phyloP scores from a whole-genome alignment of 2,888 invertebrate species.

The Polyommatus icarus region DNA sequence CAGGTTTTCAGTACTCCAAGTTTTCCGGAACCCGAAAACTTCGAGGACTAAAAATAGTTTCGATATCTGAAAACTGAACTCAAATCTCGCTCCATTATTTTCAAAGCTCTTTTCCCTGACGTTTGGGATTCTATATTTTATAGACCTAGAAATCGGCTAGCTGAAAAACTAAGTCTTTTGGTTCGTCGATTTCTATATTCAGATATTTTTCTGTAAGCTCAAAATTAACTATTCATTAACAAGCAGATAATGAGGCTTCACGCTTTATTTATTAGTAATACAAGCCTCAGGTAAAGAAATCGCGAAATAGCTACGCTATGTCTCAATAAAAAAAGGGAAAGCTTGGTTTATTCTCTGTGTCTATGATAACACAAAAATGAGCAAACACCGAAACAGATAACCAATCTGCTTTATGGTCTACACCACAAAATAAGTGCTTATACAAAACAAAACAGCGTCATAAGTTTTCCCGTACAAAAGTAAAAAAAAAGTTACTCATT shows the following conservation, averaged over 20 bases:
- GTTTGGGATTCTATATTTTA: too few species aligned
- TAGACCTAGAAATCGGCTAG: too few species aligned
- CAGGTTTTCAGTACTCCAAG: not conserved
- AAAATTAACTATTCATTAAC: not conserved
- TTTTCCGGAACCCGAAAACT: not conserved
- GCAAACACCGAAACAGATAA: conserved; percentile 36
- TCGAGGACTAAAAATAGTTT: not conserved
- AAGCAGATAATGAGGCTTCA: too few species aligned
- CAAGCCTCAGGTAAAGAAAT: too few species aligned
- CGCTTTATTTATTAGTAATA: too few species aligned
- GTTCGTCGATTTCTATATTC: not conserved
- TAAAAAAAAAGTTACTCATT: too few species aligned
- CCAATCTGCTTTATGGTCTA: not conserved
- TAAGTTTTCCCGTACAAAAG: too few species aligned
- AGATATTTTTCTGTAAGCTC: not conserved
- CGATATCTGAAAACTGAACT: not conserved
- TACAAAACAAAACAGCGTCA: too few species aligned
- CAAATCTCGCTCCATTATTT: too few species aligned
- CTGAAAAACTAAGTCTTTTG: not conserved
- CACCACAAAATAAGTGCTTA: too few species aligned
- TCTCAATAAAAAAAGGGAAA: not conserved
- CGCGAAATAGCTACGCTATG: too few species aligned
- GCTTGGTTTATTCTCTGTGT: not conserved
- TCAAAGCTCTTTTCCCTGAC: too few species aligned
- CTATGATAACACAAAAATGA: conserved; percentile 32